These are phyloP conservation scores for Acromyrmex heyeri DNA, from an alignment of 1,140 invertebrate genomes.

Conservation along the genomic window DNA sequence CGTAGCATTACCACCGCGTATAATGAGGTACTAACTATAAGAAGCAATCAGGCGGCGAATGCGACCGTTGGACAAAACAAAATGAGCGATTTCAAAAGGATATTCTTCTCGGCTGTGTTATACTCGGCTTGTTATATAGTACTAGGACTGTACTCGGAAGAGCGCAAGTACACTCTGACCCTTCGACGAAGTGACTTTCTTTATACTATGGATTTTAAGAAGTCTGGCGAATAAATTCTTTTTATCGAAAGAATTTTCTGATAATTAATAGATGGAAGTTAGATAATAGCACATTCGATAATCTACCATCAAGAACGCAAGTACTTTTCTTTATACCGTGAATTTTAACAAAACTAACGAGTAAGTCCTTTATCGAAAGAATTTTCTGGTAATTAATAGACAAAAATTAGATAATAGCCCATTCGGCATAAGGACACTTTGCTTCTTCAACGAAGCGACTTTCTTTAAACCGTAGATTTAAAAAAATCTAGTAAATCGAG, in stretches of 20 bases:
- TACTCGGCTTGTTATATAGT: neutral
- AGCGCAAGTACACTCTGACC: neutral
- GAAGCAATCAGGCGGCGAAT: conserved; percentile 40
- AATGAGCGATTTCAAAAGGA: neutral
- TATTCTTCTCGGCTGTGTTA: neutral
- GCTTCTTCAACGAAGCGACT: neutral
- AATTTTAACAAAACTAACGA: no score
- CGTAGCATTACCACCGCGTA: conserved; percentile 38
- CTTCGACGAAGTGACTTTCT: neutral
- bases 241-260: neutral
- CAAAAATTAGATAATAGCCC: neutral
- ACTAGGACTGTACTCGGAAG: neutral
- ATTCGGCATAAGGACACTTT: neutral
- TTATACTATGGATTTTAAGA: neutral
- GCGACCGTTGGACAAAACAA: conserved; percentile 7
- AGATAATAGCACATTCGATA: neutral
- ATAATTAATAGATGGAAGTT: neutral
- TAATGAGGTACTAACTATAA: conserved; percentile 51
- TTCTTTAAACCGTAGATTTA: neutral
- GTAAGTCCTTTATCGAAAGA: no score
- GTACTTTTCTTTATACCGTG: no score
- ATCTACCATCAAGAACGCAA: no score
- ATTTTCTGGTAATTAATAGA: neutral
- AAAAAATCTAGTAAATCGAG: neutral
- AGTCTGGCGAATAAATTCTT: neutral